Evolutionary conservation across 2,797 vertebrate species (phyloP), one percentile per base, ranked within the genome.

Genomic region (Gymnoscopelus microlampas): DNA sequence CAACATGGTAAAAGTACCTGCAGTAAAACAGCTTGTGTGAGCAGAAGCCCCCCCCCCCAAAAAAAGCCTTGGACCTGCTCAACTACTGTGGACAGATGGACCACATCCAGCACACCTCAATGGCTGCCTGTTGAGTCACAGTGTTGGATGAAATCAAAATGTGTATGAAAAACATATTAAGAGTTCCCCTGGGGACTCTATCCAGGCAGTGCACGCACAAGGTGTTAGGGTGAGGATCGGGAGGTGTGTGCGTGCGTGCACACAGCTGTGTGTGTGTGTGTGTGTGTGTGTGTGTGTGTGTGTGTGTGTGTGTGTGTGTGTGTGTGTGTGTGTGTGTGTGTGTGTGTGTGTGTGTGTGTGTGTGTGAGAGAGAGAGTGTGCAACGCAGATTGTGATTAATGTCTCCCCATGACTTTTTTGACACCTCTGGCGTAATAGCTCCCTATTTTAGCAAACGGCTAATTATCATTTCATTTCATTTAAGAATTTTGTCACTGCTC

Each of bases 131-230:
- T 44, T 96, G 94, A 92, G 93, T 89, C 92, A 92, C 87, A 85
- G 85, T 91, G 90, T 89, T 87, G 93, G 93, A 95, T 95, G 93
- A 95, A 96, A 95, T 95, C 92, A 95, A 96, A 96, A 96, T 94
- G 93, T 95, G 94, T 94, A 96, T 95, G 93, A 96, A 96, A 96
- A 96, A 94, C 94, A 96, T 95, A 94, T 95, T 93, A 95, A 44
- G 93, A 85, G 92, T 91, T 92, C 93, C 94, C 95, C 94, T 70
- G 3, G 85, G 90, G 95, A 90, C 82, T 75, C 60, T 15, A 84
- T 88, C 92, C 93, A 94, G 93, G 95, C 94, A 95, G 92, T 92
- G 91, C 93, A 92, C 93, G 92, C 93, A 92, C 89, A 88, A 90
- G 91, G 92, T 93, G 92, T 94, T 94, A 93, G 92, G 94, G 91